Evolutionary conservation across 2,888 invertebrate species (phyloP).

Genomic region (Omphaloscelis lunosa): DNA sequence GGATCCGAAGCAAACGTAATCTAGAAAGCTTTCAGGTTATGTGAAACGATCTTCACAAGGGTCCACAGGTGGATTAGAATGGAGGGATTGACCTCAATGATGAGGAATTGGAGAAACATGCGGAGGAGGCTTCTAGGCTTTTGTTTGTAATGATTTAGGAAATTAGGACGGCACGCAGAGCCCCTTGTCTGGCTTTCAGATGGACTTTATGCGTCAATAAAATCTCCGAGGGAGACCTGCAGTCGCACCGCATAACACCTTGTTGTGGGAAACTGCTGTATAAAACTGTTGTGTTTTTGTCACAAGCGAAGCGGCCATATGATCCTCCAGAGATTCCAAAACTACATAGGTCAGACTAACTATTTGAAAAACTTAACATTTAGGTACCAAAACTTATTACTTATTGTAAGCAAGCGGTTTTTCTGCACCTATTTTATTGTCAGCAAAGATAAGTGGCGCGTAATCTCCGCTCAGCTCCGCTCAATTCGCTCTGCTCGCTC

Average conservation of each 20-base stretch:
- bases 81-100: neutral
- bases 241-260: neutral
- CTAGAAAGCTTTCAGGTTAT: neutral
- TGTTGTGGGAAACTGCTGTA: neutral
- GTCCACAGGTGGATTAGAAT: neutral
- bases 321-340: neutral
- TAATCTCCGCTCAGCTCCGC: slow-evolving; percentile 19
- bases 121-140: neutral
- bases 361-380: neutral
- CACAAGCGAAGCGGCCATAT: too few species aligned
- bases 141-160: neutral
- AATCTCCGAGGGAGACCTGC: neutral
- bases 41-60: neutral
- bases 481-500: slow-evolving; percentile 1
- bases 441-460: slow-evolving; percentile 10
- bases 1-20: neutral
- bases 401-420: neutral
- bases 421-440: neutral
- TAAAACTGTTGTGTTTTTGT: neutral
- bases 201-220: neutral
- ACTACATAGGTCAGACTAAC: too few species aligned
- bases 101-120: neutral
- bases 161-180: neutral
- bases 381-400: neutral
- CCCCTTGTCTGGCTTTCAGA: neutral